Base-by-base conservation (phyloP, 2,113 vertebrate genomes). In the Halichoerus grypus region DNA sequence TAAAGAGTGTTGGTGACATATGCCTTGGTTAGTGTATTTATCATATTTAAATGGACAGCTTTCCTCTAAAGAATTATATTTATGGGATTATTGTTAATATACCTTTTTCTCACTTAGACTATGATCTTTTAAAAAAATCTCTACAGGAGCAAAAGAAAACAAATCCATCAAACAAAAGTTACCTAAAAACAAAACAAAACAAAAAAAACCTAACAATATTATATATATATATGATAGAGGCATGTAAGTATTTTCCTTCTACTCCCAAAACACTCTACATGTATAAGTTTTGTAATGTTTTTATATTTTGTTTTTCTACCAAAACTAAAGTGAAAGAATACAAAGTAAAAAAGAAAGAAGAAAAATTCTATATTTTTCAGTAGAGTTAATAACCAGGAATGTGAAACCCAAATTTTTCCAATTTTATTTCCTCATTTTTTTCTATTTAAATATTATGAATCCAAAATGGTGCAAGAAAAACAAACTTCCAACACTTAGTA, bases 401-500 rank as follows among this genome's bases (percentile, higher is more conserved):
- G 7, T 2, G 22, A 92, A 89, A 71, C 19, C 3, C 42, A n/a
- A 63, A 39, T 72, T 72, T 79, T 88, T 79, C n/a, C 18, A 77
- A 51, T 79, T 94, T 94, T 51, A 88, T 80, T 67, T 72, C 51
- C 42, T 69, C 11, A 15, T 86, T 71, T 91, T 51, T 77, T 91
- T 97, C 53, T 83, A 63, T 74, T 80, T 85, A 65, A 74, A 96
- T 79, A 81, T 36, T 88, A 65, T 26, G 6, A 92, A 84, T 84
- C 12, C 63, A 72, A 96, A 87, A 88, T 18, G 5, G 85, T 74
- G 21, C 71, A 84, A 85, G 33, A 55, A 80, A 96, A 97, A 92
- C 46, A 87, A 83, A 57, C 53, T 88, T 84, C 42, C 69, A 95
- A 92, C 28, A 83, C 65, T 65, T 92, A 55, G 11, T 57, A 87